Evolutionary conservation across 2,888 invertebrate genomes (phyloP).

Genomic region (Cryptus armator): DNA sequence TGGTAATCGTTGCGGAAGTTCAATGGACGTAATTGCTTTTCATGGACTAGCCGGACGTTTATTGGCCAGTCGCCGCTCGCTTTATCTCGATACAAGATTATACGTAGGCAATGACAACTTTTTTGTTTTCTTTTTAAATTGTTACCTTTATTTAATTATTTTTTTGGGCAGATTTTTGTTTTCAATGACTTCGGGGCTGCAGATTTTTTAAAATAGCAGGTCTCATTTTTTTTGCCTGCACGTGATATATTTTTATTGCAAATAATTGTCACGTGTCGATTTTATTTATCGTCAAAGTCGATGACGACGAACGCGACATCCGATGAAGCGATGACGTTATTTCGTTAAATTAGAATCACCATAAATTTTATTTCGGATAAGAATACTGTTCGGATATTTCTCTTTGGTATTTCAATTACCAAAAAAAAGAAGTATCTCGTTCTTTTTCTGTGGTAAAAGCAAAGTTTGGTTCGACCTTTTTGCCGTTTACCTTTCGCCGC

Average conservation of each 20-base stretch:
- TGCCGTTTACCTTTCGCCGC: slow-evolving; percentile 2
- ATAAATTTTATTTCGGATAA: too few relatives aligned
- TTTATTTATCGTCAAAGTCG: not conserved
- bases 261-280: too few relatives aligned
- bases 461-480: not conserved
- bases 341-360: too few relatives aligned
- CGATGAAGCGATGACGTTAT: too few relatives aligned
- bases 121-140: not conserved
- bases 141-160: not conserved
- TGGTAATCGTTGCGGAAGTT: slow-evolving; percentile 54
- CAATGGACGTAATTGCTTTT: slow-evolving; percentile 59
- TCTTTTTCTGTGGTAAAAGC: not conserved
- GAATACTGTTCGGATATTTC: too few relatives aligned
- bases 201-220: not conserved
- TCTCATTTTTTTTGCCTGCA: too few relatives aligned
- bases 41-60: slow-evolving; percentile 38
- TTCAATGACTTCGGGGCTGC: not conserved
- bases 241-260: too few relatives aligned
- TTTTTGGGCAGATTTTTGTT: not conserved
- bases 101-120: not conserved
- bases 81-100: slow-evolving; percentile 11
- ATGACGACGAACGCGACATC: not conserved
- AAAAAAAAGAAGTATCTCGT: too few relatives aligned
- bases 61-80: slow-evolving; percentile 17
- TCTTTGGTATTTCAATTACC: not conserved